phyloP scores from a whole-genome alignment of 2,888 invertebrate genomes.

The Odontothrips loti region DNA sequence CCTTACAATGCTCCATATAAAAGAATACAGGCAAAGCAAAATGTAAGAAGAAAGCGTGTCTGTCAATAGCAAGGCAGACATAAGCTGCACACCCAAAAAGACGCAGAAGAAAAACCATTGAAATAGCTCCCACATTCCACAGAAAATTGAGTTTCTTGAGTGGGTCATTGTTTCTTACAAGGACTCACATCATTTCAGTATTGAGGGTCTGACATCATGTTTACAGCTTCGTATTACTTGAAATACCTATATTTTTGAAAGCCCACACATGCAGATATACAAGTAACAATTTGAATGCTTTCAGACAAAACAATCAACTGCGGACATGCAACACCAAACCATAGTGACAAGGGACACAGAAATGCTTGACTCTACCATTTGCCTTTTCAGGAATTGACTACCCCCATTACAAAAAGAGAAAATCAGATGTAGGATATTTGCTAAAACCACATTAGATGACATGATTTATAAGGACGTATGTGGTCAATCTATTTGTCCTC shows the following conservation, averaged over 20 bases:
- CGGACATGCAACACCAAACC: not conserved
- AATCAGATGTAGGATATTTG: no score
- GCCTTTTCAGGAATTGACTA: not conserved
- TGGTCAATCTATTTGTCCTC: not conserved
- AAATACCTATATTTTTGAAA: not conserved
- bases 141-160: not conserved
- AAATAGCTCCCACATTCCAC: not conserved
- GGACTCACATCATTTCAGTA: not conserved
- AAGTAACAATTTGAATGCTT: conserved; percentile 10
- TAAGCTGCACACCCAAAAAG: not conserved
- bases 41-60: not conserved
- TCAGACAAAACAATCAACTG: not conserved
- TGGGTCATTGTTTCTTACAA: not conserved
- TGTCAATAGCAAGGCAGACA: not conserved
- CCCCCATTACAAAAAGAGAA: no score
- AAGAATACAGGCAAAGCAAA: not conserved
- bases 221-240: not conserved
- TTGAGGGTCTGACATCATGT: not conserved
- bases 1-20: not conserved
- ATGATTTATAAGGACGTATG: not conserved
- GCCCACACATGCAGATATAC: not conserved
- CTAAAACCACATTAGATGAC: not conserved
- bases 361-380: not conserved
- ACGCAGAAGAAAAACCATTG: not conserved
- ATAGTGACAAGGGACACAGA: not conserved